Evolutionary conservation across 2,113 vertebrate genomes (phyloP).

Genomic region (Oreochromis tanganicae): DNA sequence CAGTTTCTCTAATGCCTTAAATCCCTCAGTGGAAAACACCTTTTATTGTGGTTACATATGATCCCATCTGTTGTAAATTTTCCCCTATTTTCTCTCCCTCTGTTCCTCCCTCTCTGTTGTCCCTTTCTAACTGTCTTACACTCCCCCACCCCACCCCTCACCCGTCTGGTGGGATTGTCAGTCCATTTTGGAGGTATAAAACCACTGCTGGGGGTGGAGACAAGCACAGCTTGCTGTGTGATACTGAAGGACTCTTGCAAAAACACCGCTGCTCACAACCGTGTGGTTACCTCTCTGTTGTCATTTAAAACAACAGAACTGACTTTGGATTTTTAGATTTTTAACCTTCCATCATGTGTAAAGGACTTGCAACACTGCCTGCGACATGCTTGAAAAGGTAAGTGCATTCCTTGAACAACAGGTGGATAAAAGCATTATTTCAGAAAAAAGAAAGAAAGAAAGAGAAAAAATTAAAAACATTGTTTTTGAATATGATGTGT

Average conservation of each 20-base stretch:
- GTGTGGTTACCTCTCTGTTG: neutral
- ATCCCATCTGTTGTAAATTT: neutral
- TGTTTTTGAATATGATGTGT: neutral
- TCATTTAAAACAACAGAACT: neutral
- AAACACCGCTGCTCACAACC: neutral
- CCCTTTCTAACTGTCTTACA: neutral
- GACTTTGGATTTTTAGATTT: conserved; percentile 11
- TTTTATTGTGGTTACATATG: neutral
- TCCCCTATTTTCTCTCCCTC: neutral
- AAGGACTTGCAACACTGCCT: conserved; percentile 87
- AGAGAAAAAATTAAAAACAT: neutral
- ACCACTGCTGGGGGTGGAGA: conserved; percentile 46
- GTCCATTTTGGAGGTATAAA: conserved; percentile 55
- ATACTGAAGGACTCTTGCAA: neutral
- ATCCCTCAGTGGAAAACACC: neutral
- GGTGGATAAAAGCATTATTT: neutral
- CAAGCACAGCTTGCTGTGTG: conserved; percentile 4
- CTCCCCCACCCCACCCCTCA: neutral
- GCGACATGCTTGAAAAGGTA: conserved; percentile 94
- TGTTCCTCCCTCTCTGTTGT: neutral
- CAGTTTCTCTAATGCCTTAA: neutral
- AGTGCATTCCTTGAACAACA: neutral
- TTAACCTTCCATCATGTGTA: conserved; percentile 79
- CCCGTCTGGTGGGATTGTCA: conserved; percentile 49
- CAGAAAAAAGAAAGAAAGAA: neutral